Evolutionary conservation across 2,888 invertebrate genomes (phyloP).

Genomic region (Cartodere bifasciata): DNA sequence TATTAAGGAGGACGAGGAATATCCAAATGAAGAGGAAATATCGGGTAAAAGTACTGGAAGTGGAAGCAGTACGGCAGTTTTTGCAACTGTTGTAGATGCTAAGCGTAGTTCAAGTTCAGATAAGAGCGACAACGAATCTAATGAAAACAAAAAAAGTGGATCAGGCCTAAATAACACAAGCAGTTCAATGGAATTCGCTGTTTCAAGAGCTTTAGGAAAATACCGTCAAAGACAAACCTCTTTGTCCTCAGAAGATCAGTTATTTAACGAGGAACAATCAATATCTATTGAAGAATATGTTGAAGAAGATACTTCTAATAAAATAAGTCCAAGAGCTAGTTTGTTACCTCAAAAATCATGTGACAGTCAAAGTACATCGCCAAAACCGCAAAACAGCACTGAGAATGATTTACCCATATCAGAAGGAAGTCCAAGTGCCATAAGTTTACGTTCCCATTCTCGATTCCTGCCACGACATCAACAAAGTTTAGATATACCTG

Average conservation of each 20-base stretch:
- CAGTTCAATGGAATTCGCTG: slow-evolving; percentile 72
- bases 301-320: slow-evolving; percentile 15
- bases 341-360: slow-evolving; percentile 23
- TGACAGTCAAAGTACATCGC: slow-evolving; percentile 27
- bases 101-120: slow-evolving; percentile 51
- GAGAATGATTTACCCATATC: slow-evolving; percentile 42
- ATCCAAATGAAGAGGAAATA: too few relatives aligned
- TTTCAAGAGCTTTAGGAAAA: slow-evolving; percentile 68
- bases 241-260: slow-evolving; percentile 56
- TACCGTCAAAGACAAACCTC: slow-evolving; percentile 62
- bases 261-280: slow-evolving; percentile 22
- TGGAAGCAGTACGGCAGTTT: slow-evolving; percentile 46
- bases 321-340: slow-evolving; percentile 1
- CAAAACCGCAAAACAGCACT: slow-evolving; percentile 32
- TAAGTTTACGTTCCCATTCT: slow-evolving; percentile 44
- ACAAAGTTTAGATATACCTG: slow-evolving; percentile 70
- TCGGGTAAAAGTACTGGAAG: slow-evolving; percentile 48
- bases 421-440: slow-evolving; percentile 54
- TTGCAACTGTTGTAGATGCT: slow-evolving; percentile 63
- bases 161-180: too few relatives aligned
- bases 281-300: slow-evolving; percentile 24
- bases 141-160: too few relatives aligned
- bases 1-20: too few relatives aligned
- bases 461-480: slow-evolving; percentile 57
- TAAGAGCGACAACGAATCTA: slow-evolving; percentile 39